A percentile compares a stretch with the other conserved stretches of the same genome.
Conservation (phyloP, 2,113 vertebrate genomes). For the Sciurus niger region DNA sequence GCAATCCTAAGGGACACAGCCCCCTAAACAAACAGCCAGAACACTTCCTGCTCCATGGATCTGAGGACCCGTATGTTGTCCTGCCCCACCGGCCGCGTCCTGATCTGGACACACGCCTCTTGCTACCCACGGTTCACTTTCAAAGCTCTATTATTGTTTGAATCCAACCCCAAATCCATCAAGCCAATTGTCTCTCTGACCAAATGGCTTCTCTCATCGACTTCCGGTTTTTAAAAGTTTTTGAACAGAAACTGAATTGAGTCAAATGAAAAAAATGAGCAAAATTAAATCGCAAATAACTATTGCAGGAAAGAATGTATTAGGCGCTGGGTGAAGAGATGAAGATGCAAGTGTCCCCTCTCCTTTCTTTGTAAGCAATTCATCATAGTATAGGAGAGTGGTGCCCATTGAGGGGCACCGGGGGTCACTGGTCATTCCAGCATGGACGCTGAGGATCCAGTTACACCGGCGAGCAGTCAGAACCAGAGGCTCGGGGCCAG, state of each 20-base stretch:
- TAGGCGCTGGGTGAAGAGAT: neutral
- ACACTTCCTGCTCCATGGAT: neutral
- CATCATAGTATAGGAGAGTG: neutral
- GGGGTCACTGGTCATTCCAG: neutral
- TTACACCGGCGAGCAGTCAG: neutral
- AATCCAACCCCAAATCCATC: neutral
- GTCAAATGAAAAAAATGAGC: constrained; percentile 52
- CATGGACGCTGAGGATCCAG: neutral
- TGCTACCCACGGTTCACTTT: neutral
- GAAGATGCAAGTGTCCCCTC: neutral
- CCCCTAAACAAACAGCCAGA: neutral
- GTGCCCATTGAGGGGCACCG: too few relatives aligned
- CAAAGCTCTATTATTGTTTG: neutral
- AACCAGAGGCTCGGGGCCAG: neutral
- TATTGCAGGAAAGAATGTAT: neutral
- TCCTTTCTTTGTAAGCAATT: neutral
- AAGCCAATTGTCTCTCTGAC: neutral
- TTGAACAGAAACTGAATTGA: constrained; percentile 21
- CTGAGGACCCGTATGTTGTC: neutral
- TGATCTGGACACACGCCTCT: neutral
- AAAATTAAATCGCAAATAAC: constrained; percentile 38
- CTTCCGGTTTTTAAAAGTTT: neutral
- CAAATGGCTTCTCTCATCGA: neutral
- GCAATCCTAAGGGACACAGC: neutral
- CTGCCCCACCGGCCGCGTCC: neutral